These are phyloP conservation scores for Drosophila borealis DNA, from an alignment of 2,888 invertebrate species.

Conservation along the genomic window DNA sequence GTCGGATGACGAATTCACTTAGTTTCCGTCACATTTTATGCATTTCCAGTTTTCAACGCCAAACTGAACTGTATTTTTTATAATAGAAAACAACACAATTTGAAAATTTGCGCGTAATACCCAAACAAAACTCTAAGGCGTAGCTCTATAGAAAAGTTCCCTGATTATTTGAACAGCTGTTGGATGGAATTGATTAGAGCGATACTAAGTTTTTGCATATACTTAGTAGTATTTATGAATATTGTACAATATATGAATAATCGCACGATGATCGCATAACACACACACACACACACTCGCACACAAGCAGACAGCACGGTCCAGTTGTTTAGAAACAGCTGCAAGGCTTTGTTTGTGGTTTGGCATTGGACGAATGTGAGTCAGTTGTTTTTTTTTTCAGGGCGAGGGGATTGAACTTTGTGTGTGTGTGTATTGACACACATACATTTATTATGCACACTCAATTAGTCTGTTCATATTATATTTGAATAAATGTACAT, in stretches of 20 bases:
- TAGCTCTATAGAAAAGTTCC: too few relatives aligned
- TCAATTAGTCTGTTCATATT: slow-evolving; percentile 17
- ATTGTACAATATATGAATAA: slow-evolving; percentile 9
- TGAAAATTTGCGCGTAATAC: too few relatives aligned
- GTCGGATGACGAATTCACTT: too few relatives aligned
- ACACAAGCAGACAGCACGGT: slow-evolving; percentile 7
- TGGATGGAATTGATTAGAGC: background rate
- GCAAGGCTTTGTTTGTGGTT: background rate
- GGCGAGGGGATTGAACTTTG: slow-evolving; percentile 34
- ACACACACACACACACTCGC: background rate
- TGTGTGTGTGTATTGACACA: background rate
- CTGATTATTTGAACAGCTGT: slow-evolving; percentile 12
- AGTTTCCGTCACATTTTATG: too few relatives aligned
- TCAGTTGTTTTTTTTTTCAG: slow-evolving; percentile 5
- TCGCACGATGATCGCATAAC: slow-evolving; percentile 35
- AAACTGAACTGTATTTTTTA: too few relatives aligned
- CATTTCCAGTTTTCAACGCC: too few relatives aligned
- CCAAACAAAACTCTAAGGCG: too few relatives aligned
- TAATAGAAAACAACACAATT: too few relatives aligned
- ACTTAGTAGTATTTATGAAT: background rate
- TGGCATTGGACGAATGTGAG: slow-evolving; percentile 10
- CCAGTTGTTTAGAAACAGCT: slow-evolving; percentile 22
- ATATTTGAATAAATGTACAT: background rate
- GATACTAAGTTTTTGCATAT: background rate
- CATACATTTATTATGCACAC: slow-evolving; percentile 1